Evolutionary conservation across 2,113 vertebrate species (phyloP), one percentile per base, ranked within the genome.

Genomic region (Embiotoca jacksoni): DNA sequence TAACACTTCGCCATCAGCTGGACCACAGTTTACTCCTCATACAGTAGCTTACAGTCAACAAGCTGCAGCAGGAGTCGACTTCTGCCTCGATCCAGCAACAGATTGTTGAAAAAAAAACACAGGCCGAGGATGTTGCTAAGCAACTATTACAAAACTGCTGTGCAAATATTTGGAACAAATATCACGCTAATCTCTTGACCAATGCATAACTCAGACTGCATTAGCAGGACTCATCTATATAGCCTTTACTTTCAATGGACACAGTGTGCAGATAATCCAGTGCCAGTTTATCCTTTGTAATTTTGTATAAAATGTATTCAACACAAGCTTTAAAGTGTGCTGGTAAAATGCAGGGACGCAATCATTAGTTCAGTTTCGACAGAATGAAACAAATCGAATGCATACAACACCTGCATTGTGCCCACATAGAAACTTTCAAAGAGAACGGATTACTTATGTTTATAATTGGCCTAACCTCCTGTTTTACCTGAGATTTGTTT

Each of bases 131-230:
- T 63, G 74, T 83, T 84, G 67, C 88, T 74, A 46, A 64, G 78
- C 71, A 72, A 76, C 77, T 74, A 61, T 81, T 54, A 39, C 56
- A 73, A 81, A 72, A 13, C 39, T 44, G 52, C 53, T 53, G 5
- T 60, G 59, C 47, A 79, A 79, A 81, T 63, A 62, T 8, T 30
- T 44, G 41, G 52, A 71, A 61, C 59, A 7, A 81, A 60, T 33
- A 33, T 71, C 3, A 23, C 61, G 33, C 37, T 56, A 8, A 71
- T 82, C 46, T 70, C 50, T 61, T 50, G 30, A 56, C 30, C 10
- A 52, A 11, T 7, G 9, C 6, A 35, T 23, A 23, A 23, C 23
- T 23, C 23, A 23, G 23, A 23, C 23, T 23, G 23, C 23, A 23
- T 23, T 23, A 23, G 23, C 23, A 23, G 23, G 23, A 23, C 23